A percentile compares a stretch with the other conserved stretches of the same genome.
These are phyloP conservation scores for Aix galericulata DNA, from an alignment of 2,113 vertebrate species.

Conservation along the genomic window DNA sequence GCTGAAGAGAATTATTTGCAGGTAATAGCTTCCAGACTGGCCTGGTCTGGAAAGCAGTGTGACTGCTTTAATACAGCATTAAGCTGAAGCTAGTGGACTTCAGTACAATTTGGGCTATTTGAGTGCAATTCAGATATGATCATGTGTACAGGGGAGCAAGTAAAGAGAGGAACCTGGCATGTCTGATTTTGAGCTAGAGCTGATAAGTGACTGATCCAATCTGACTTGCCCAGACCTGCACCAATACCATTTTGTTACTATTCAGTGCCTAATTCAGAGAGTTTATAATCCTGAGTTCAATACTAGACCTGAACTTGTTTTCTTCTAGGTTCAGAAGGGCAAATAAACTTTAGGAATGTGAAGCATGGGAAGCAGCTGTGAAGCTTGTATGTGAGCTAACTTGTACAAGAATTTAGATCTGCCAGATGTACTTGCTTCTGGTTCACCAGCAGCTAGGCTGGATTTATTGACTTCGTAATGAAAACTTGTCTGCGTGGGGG, in stretches of 20 bases:
- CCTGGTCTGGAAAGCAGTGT: not conserved
- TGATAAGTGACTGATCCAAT: not conserved
- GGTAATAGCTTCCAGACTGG: not conserved
- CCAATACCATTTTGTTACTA: not conserved
- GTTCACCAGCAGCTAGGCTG: not conserved
- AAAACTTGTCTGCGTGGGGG: not conserved
- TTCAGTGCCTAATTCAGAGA: not conserved
- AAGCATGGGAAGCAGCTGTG: not conserved
- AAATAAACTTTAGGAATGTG: not conserved
- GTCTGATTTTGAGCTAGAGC: not conserved
- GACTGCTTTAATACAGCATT: not conserved
- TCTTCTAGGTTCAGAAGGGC: not conserved
- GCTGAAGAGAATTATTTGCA: not conserved
- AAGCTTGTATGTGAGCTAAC: rapidly evolving
- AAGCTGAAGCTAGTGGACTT: not conserved
- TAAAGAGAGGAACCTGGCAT: not conserved
- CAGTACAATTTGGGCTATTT: not conserved
- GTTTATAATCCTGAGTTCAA: not conserved
- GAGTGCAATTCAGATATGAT: not conserved
- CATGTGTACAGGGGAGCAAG: not conserved
- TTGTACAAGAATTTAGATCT: not conserved
- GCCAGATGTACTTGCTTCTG: not conserved
- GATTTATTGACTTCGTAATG: not conserved
- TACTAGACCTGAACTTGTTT: not conserved
- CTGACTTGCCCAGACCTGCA: not conserved